Evolutionary conservation across 2,888 invertebrate species (phyloP).

Genomic region (Congeria kusceri): DNA sequence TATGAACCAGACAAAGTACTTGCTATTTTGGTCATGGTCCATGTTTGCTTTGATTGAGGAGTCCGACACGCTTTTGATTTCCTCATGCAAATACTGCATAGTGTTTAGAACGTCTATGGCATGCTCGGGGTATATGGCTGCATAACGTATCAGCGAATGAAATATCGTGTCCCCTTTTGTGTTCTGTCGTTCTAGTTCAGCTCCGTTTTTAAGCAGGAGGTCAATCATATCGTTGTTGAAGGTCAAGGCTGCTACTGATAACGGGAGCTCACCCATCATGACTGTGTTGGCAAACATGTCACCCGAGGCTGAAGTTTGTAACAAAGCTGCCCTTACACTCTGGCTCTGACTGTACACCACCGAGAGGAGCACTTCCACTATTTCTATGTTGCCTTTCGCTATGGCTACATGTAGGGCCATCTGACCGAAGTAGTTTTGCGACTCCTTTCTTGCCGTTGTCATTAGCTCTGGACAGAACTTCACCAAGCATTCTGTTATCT

Average conservation of each 20-base stretch:
- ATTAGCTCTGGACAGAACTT: conserved; percentile 62
- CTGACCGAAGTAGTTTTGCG: conserved; percentile 64
- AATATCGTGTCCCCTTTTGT: conserved; percentile 68
- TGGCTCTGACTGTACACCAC: conserved; percentile 50
- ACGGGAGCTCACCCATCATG: conserved; percentile 72
- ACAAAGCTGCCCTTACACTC: conserved; percentile 46
- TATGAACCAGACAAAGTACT: conserved; percentile 70
- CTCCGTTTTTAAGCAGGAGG: conserved; percentile 58
- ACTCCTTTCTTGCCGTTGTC: conserved; percentile 58
- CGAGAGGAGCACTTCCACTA: conserved; percentile 59
- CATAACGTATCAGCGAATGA: conserved; percentile 66
- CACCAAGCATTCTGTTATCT: conserved; percentile 54
- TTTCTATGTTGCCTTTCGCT: conserved; percentile 63
- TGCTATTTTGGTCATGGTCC: conserved; percentile 60
- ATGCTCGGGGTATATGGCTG: conserved; percentile 71
- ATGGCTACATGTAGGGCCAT: conserved; percentile 70
- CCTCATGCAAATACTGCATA: conserved; percentile 51
- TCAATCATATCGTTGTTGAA: conserved; percentile 58
- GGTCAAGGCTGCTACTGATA: conserved; percentile 68
- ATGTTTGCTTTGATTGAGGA: conserved; percentile 20
- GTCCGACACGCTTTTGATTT: conserved; percentile 42
- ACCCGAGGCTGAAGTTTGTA: conserved; percentile 64
- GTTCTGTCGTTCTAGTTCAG: conserved; percentile 64
- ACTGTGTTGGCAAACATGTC: conserved; percentile 66
- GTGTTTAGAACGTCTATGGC: conserved; percentile 42